phyloP scores from a whole-genome alignment of 1,140 invertebrate species.

The Zaprionus ornatus region DNA sequence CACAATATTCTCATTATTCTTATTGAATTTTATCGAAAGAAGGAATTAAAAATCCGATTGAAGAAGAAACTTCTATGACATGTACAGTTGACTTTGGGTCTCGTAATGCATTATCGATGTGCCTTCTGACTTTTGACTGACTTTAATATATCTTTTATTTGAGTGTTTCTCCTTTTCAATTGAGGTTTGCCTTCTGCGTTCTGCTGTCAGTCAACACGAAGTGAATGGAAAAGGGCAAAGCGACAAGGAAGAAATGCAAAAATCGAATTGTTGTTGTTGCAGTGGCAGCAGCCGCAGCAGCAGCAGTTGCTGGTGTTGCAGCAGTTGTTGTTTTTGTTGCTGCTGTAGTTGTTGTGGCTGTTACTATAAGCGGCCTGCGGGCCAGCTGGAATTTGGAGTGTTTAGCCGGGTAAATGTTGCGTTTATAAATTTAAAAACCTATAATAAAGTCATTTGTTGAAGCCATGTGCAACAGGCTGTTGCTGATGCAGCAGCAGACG shows the following conservation, averaged over 20 bases:
- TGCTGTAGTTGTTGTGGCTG: background rate
- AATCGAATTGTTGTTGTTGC: slow-evolving; percentile 5
- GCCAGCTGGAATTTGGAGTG: slow-evolving; percentile 65
- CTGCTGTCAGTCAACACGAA: background rate
- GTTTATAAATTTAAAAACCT: slow-evolving; percentile 81
- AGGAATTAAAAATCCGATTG: no score
- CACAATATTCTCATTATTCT: no score
- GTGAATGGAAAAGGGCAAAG: background rate
- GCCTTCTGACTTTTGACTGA: background rate
- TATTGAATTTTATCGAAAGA: no score
- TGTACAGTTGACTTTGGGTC: no score
- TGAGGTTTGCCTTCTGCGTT: background rate
- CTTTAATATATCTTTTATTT: background rate
- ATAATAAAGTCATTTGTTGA: slow-evolving; percentile 76
- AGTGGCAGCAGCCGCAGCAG: background rate
- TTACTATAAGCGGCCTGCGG: slow-evolving; percentile 13
- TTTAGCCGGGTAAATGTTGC: slow-evolving; percentile 76
- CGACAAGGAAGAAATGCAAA: slow-evolving; percentile 4
- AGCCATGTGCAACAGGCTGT: slow-evolving; percentile 47
- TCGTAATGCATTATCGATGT: background rate
- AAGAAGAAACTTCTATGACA: no score
- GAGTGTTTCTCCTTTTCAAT: background rate
- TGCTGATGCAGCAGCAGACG: slow-evolving; percentile 5
- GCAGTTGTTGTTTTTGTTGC: background rate
- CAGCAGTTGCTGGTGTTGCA: background rate